Conservation (phyloP, 2,113 vertebrate genomes). For the Hippocampus abdominalis region DNA sequence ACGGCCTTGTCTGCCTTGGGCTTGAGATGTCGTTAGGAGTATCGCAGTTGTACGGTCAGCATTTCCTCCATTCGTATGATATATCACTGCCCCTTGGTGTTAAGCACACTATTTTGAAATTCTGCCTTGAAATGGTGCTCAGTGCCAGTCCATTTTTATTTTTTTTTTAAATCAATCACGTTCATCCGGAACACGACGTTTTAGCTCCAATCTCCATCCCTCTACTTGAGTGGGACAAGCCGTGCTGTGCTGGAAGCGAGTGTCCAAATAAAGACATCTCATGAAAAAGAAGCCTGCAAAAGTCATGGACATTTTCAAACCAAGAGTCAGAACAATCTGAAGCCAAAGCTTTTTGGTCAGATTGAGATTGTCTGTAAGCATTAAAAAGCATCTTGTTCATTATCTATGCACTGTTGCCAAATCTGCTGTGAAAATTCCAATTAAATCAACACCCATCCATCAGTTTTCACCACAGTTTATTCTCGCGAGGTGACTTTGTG, state of each 20-base stretch:
- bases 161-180: not conserved
- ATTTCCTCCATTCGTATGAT: constrained; percentile 7
- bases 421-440: not conserved
- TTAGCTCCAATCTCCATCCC: not conserved
- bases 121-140: constrained; percentile 1
- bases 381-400: not conserved
- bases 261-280: not conserved
- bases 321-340: not conserved
- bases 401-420: not conserved
- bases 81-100: constrained; percentile 1
- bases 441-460: not conserved
- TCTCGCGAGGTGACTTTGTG: not conserved
- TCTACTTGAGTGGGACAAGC: not conserved
- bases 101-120: not conserved
- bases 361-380: not conserved
- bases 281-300: not conserved
- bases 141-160: not conserved
- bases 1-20: constrained; percentile 18
- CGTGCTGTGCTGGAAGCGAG: not conserved
- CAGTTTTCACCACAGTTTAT: too few relatives aligned
- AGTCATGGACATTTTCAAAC: not conserved
- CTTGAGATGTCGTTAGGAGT: constrained; percentile 17
- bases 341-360: not conserved
- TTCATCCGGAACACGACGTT: not conserved
- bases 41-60: constrained; percentile 36